Evolutionary conservation across 2,888 invertebrate genomes (phyloP).

Genomic region (Cataglyphis albicans): DNA sequence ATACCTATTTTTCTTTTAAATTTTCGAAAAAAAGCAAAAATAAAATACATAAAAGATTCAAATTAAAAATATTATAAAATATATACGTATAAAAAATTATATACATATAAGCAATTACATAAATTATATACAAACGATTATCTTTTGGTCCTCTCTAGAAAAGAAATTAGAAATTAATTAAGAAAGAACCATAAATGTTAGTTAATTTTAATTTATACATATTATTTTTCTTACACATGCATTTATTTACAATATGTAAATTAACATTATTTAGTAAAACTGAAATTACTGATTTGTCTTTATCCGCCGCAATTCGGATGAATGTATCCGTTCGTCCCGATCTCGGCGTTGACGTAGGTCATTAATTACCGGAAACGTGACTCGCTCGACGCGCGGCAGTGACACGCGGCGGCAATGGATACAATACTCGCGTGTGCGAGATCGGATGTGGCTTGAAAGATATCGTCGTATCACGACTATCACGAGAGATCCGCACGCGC

Average conservation of each 20-base stretch:
- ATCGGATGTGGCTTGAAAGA: constrained; percentile 67
- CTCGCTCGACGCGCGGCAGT: constrained; percentile 68
- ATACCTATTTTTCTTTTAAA: not conserved
- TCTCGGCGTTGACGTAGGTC: constrained; percentile 80
- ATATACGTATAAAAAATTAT: too few species aligned
- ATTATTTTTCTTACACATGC: not conserved
- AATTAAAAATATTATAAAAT: too few species aligned
- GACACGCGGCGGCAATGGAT: constrained; percentile 66
- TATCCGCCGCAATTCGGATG: constrained; percentile 75
- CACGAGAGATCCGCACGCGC: constrained; percentile 71
- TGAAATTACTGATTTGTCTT: not conserved
- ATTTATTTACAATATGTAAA: not conserved
- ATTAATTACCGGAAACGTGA: constrained; percentile 84
- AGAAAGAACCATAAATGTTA: not conserved
- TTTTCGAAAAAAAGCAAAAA: too few species aligned
- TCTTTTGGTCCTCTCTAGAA: not conserved
- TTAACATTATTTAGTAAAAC: not conserved
- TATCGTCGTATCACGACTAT: constrained; percentile 81
- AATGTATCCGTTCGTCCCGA: constrained; percentile 78
- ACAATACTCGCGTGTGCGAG: constrained; percentile 61
- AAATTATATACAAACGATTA: not conserved
- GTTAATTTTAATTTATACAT: not conserved
- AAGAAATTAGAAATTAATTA: not conserved
- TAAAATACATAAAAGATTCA: too few species aligned
- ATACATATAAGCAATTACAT: too few species aligned